Evolutionary conservation across 92 coral and sea anemone genomes (phyloP).

Genomic region (Paragorgia papillata): DNA sequence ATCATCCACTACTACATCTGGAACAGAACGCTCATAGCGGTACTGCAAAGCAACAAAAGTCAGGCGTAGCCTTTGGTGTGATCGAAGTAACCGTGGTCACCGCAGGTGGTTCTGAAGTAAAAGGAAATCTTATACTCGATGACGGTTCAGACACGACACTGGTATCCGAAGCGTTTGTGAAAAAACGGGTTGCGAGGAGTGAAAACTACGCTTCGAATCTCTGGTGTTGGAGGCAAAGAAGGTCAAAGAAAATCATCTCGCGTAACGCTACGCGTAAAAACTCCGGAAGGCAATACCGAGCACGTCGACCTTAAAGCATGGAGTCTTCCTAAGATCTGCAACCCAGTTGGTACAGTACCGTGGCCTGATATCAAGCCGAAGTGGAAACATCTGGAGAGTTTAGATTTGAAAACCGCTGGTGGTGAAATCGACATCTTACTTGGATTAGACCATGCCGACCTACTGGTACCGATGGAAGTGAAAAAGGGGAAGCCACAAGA

Average conservation of each 20-base stretch:
- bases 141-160: conserved; percentile 5
- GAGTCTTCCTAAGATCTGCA: conserved; percentile 26
- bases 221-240: neutral
- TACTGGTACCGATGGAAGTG: conserved; percentile 14
- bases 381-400: conserved; percentile 24
- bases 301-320: conserved; percentile 9
- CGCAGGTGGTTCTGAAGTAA: neutral
- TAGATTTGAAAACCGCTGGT: conserved; percentile 10
- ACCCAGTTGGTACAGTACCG: conserved; percentile 12
- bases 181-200: neutral
- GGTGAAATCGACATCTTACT: conserved; percentile 36
- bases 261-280: conserved; percentile 8
- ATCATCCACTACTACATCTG: neutral
- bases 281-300: conserved; percentile 27
- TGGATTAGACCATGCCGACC: conserved; percentile 22
- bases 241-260: neutral
- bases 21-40: neutral
- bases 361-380: conserved; percentile 30
- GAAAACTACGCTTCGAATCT: neutral
- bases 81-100: neutral
- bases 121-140: neutral
- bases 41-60: neutral
- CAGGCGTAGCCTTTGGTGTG: conserved; percentile 1
- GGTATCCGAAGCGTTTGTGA: neutral
- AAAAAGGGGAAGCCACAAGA: conserved; percentile 14